Evolutionary conservation across 2,113 vertebrate genomes (phyloP).

Genomic region (Periophthalmus modestus): DNA sequence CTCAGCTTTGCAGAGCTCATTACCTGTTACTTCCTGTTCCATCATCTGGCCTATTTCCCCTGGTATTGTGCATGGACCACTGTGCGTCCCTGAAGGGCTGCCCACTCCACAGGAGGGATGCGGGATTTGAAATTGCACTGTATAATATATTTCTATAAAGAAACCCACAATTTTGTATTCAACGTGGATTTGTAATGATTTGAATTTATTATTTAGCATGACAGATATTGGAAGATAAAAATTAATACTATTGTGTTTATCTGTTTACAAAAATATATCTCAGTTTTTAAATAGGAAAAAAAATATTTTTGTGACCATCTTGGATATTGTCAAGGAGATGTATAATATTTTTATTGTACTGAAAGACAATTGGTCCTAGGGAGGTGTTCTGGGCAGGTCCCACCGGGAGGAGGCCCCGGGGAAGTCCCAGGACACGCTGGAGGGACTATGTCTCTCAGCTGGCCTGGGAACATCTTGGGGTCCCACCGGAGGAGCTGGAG

Average conservation of each 20-base stretch:
- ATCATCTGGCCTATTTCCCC: conserved; percentile 5
- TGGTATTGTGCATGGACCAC: neutral
- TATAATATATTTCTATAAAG: neutral
- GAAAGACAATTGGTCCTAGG: neutral
- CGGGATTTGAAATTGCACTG: neutral
- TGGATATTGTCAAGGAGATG: neutral
- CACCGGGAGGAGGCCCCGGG: too few relatives aligned
- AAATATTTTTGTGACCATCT: neutral
- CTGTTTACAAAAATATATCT: too few relatives aligned
- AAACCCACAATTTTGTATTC: neutral
- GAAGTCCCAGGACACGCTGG: too few relatives aligned
- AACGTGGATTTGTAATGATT: neutral
- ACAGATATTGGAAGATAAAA: conserved; percentile 8
- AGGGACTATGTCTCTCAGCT: too few relatives aligned
- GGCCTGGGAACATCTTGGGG: too few relatives aligned
- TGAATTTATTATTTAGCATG: neutral
- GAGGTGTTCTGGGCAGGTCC: too few relatives aligned
- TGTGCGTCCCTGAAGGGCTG: neutral
- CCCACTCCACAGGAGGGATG: neutral
- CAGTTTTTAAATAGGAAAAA: too few relatives aligned
- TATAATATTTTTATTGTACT: neutral
- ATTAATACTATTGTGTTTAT: too few relatives aligned
- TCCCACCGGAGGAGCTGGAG: too few relatives aligned
- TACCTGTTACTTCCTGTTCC: conserved; percentile 2
- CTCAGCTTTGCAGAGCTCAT: conserved; percentile 1